phyloP scores from a whole-genome alignment of 2,888 invertebrate genomes.

The Thera britannica region DNA sequence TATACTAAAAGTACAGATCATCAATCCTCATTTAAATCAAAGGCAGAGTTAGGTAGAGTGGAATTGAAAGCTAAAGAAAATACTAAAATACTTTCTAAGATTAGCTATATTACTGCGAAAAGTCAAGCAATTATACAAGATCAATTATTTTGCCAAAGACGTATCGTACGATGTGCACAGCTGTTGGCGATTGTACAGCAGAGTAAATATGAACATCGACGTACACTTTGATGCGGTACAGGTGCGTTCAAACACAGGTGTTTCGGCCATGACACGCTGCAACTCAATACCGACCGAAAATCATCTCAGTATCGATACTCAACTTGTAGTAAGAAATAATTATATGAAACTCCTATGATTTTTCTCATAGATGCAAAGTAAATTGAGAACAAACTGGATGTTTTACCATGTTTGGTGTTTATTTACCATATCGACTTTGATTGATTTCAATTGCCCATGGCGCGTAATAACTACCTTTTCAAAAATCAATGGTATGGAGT shows the following conservation, averaged over 20 bases:
- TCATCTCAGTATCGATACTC: slow-evolving; percentile 35
- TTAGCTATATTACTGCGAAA: not conserved
- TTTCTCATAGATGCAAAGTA: too few species aligned
- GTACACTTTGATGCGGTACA: slow-evolving; percentile 29
- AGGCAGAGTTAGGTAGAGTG: too few species aligned
- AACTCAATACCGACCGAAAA: slow-evolving; percentile 30
- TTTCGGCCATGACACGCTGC: slow-evolving; percentile 46
- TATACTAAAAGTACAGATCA: too few species aligned
- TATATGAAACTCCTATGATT: too few species aligned
- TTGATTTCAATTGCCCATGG: too few species aligned
- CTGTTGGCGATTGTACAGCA: slow-evolving; percentile 39
- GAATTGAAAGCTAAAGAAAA: not conserved
- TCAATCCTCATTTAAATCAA: too few species aligned
- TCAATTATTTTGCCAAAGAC: slow-evolving; percentile 13
- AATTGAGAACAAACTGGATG: too few species aligned
- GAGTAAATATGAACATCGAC: slow-evolving; percentile 4
- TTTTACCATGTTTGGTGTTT: too few species aligned
- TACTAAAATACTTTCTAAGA: not conserved
- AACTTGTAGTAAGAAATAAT: slow-evolving; percentile 22
- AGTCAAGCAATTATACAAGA: slow-evolving; percentile 10
- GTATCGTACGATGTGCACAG: slow-evolving; percentile 52
- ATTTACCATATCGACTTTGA: too few species aligned
- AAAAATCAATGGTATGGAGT: not conserved
- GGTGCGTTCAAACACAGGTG: slow-evolving; percentile 50
- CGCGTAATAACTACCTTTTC: too few species aligned